Evolutionary conservation across 2,888 invertebrate species (phyloP), one percentile per base, ranked within the genome.

Genomic region (Ceriagrion tenellum): DNA sequence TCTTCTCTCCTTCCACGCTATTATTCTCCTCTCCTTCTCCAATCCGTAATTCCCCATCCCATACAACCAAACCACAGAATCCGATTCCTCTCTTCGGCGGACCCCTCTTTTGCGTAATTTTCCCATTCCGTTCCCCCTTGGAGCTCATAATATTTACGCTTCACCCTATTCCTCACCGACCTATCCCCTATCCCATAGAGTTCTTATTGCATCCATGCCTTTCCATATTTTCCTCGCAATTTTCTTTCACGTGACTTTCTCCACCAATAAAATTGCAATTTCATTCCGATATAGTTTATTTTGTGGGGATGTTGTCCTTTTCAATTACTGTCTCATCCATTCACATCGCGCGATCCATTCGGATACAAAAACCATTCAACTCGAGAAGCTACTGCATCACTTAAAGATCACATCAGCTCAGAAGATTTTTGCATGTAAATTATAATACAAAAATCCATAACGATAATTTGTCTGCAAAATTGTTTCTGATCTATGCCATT

Each of bases 81-180:
- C 26, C 47, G 20, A 23, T 91, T 40, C 63, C 47, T 20, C 91
- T 35, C 59, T 30, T 63, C 91, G 4, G 12, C 16, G 26, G 47
- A 26, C 59, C 63, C 23, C 30, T 35, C 40, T 91, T 91, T 91
- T 91, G 40, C 91, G 26, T 91, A 91, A 91, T 91, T 91, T 63
- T 69, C 40, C 63, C 91, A 91, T 91, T 91, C 23, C 23, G 23
- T 91, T 40, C 13, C 0, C 26, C 81, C 16, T 12, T 30, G 35
- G 4, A 35, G 81, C 4, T 13, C 81, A 16, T 35, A 35, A 81
- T 81, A 30, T 81, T 81, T 91, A 40, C 63, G 13, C 40, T 55
- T 55, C 13, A 47, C 55, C 23, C 13, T 23, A 47, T 26, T 55
- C 26, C 30, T 89, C 55, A 16, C 4, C n/a, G 13, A 26, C 23